Percentiles rank a stretch among this genome's conserved stretches.
phyloP scores from a whole-genome alignment of 2,888 invertebrate genomes.

The Sinopyrophorus schimmeli region DNA sequence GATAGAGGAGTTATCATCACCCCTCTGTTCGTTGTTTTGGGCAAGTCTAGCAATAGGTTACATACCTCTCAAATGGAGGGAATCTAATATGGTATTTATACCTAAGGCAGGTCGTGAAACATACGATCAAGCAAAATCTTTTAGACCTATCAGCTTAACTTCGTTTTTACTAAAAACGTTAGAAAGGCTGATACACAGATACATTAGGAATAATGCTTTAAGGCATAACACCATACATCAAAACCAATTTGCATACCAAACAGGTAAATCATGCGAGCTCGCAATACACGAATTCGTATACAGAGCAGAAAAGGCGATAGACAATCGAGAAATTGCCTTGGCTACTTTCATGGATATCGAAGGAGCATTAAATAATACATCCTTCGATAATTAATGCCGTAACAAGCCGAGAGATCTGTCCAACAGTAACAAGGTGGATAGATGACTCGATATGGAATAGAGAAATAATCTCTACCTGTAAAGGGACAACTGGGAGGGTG shows the following conservation, averaged over 20 bases:
- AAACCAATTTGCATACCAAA: not conserved
- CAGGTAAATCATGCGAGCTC: not conserved
- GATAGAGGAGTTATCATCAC: not conserved
- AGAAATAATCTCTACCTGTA: not conserved
- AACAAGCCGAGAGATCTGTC: not conserved
- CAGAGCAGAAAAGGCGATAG: not conserved
- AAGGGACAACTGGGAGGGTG: no score
- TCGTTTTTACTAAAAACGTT: slow-evolving; percentile 3
- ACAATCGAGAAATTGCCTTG: slow-evolving; percentile 1
- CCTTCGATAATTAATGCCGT: slow-evolving; percentile 6
- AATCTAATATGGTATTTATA: no score
- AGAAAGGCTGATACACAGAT: slow-evolving; percentile 1
- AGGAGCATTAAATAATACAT: slow-evolving; percentile 7
- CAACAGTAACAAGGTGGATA: no score
- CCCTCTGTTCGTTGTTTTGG: not conserved
- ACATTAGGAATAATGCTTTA: not conserved
- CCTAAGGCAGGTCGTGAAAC: not conserved
- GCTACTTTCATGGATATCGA: not conserved
- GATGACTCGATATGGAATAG: slow-evolving; percentile 3
- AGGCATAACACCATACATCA: not conserved
- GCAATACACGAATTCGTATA: not conserved
- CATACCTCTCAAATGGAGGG: not conserved
- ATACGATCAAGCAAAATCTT: not conserved
- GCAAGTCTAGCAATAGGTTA: slow-evolving; percentile 1
- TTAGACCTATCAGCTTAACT: slow-evolving; percentile 1